phyloP scores from a whole-genome alignment of 2,888 invertebrate species.

The Acronicta leporina region DNA sequence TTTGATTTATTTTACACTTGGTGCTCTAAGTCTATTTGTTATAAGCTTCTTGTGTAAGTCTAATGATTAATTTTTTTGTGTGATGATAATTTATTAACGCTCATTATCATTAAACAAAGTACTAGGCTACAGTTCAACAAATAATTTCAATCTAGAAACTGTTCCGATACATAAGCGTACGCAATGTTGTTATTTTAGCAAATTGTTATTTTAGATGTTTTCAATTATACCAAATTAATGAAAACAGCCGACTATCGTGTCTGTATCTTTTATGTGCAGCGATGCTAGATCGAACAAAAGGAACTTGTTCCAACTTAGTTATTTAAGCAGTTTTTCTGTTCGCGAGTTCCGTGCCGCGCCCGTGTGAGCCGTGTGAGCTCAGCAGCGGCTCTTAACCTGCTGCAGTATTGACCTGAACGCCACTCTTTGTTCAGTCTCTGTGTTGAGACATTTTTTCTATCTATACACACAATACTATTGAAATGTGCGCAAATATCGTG shows the following conservation, averaged over 20 bases:
- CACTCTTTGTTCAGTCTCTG: background rate
- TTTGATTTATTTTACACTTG: slow-evolving; percentile 14
- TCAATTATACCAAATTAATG: background rate
- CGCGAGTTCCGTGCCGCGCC: slow-evolving; percentile 1
- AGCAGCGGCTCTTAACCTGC: background rate
- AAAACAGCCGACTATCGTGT: slow-evolving; percentile 1
- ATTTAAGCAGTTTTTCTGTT: slow-evolving; percentile 18
- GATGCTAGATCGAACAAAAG: slow-evolving; percentile 5
- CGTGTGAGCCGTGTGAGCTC: no score
- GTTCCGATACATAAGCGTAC: no score
- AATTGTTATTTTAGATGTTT: background rate
- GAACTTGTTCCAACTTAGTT: slow-evolving; percentile 16
- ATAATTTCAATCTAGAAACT: no score
- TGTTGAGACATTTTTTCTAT: no score
- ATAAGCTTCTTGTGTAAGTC: background rate
- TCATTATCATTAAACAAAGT: background rate
- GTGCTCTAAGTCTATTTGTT: background rate
- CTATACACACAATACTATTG: slow-evolving; percentile 1
- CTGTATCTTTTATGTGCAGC: background rate
- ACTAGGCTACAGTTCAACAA: no score
- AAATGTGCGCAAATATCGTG: slow-evolving; percentile 2
- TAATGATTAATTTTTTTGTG: no score
- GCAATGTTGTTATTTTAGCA: no score
- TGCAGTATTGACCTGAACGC: background rate
- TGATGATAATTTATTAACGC: background rate